Evolutionary conservation across 2,113 vertebrate genomes (phyloP), one percentile per base, ranked within the genome.

Genomic region (Ictalurus furcatus): DNA sequence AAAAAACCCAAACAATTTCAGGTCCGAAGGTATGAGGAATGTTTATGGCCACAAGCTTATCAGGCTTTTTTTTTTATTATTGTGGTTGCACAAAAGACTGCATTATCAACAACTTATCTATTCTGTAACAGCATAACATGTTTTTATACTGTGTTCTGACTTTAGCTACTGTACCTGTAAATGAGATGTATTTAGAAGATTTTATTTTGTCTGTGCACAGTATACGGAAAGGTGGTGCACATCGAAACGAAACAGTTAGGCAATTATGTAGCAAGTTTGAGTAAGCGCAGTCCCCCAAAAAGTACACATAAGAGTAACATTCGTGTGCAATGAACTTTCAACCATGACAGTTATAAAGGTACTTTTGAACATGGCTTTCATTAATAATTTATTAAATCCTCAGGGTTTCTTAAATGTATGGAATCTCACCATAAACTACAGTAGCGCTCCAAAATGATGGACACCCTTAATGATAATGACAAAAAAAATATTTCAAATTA

Each of bases 101-200:
- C 86, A 86, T 40, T 59, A 89, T 89, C 90, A 88, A 93, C 25
- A n/a, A 48, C 54, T 34, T 89, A 89, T 52, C 76, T 69, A 83
- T 94, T 94, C 78, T 88, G 21, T 52, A 94, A 93, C 23, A 34
- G 6, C 56, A 37, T 80, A 61, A 25, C 86, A 40, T 54, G 52
- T 58, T 87, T 69, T 56, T 7, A n/a, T 37, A 67, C 7, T 17
- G 16, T 56, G 6, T 76, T 34, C 13, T 11, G 48, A 23, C 25
- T 16, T 78, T 69, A 61, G 86, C 67, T 87, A 71, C 7, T 61
- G 69, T 87, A n/a, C 44, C 30, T 90, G 14, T 86, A 83, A 82
- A 86, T 58, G 54, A 74, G 81, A 63, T 13, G 44, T 74, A 7
- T 90, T n/a, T 84, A 54, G 40, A 74, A 28, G 0, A 63, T 61